Percentiles rank a stretch among this genome's conserved stretches.
Conservation (phyloP, 2,888 invertebrate genomes). For the Cryptocheilus praepositus region DNA sequence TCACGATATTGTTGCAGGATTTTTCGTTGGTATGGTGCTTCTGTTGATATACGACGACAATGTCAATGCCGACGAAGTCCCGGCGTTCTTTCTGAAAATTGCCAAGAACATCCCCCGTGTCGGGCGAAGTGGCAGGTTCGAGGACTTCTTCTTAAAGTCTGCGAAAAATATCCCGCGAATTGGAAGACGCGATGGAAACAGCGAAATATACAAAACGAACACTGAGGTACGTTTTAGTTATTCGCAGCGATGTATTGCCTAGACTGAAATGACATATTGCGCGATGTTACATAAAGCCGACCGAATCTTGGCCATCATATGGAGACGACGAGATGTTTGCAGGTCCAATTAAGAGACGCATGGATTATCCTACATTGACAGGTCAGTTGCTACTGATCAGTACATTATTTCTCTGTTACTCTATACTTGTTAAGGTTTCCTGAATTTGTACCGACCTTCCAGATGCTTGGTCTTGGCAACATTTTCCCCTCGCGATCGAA, state of each 20-base stretch:
- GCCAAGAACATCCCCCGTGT: constrained; percentile 68
- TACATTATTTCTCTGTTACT: constrained; percentile 1
- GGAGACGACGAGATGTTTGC: constrained; percentile 26
- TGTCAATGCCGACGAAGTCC: constrained; percentile 60
- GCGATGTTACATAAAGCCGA: constrained; percentile 21
- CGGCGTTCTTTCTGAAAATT: constrained; percentile 69
- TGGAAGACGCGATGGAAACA: constrained; percentile 46
- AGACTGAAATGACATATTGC: not conserved
- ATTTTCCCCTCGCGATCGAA: constrained; percentile 68
- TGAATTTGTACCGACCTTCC: constrained; percentile 14
- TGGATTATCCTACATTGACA: constrained; percentile 38
- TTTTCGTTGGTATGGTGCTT: constrained; percentile 18
- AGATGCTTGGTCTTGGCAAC: constrained; percentile 59
- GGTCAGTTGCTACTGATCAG: constrained; percentile 30
- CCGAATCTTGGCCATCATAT: constrained; percentile 26
- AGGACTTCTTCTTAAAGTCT: constrained; percentile 60
- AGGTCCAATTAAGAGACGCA: constrained; percentile 48
- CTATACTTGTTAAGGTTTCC: not conserved
- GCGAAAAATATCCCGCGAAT: constrained; percentile 60
- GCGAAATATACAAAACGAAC: not conserved
- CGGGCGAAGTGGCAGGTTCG: constrained; percentile 62
- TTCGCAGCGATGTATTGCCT: not conserved
- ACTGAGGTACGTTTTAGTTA: not conserved
- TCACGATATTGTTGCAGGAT: constrained; percentile 11
- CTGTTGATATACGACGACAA: constrained; percentile 22